Evolutionary conservation across 2,113 vertebrate species (phyloP).

Genomic region (Edolisoma coerulescens): DNA sequence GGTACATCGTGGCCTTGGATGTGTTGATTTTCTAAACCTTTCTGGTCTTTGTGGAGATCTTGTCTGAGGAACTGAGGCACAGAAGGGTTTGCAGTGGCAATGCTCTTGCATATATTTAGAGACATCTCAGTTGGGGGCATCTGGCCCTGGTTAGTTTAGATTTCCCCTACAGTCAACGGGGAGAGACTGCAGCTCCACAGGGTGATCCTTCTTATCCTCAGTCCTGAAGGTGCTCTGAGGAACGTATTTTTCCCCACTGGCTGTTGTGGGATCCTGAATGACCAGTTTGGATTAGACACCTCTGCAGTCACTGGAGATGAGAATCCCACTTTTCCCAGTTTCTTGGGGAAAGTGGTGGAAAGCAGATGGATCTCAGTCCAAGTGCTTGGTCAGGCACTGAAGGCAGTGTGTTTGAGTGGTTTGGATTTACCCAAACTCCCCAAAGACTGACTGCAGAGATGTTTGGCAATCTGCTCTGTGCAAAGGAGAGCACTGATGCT

Average conservation of each 20-base stretch:
- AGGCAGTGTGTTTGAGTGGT: background rate
- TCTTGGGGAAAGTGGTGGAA: background rate
- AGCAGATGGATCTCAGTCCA: background rate
- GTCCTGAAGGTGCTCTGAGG: background rate
- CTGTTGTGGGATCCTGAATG: background rate
- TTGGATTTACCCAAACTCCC: background rate
- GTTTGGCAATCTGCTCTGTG: background rate
- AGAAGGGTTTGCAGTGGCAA: background rate
- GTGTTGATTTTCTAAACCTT: background rate
- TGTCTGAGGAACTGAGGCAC: background rate
- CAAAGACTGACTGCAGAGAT: background rate
- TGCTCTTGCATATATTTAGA: accelerated
- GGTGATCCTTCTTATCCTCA: background rate
- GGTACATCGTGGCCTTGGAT: background rate
- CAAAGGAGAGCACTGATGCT: background rate
- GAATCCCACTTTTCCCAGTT: background rate
- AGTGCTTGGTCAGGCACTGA: background rate
- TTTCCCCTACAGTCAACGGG: background rate
- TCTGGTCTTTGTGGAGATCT: background rate
- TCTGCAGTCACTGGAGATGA: background rate
- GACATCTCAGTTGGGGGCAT: background rate
- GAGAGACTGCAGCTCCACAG: background rate
- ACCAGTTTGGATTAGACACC: background rate
- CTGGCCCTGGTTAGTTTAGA: background rate
- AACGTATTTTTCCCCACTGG: accelerated